These are phyloP conservation scores for Typhlichthys eigenmanni DNA, from an alignment of 2,797 vertebrate species.

Conservation along the genomic window DNA sequence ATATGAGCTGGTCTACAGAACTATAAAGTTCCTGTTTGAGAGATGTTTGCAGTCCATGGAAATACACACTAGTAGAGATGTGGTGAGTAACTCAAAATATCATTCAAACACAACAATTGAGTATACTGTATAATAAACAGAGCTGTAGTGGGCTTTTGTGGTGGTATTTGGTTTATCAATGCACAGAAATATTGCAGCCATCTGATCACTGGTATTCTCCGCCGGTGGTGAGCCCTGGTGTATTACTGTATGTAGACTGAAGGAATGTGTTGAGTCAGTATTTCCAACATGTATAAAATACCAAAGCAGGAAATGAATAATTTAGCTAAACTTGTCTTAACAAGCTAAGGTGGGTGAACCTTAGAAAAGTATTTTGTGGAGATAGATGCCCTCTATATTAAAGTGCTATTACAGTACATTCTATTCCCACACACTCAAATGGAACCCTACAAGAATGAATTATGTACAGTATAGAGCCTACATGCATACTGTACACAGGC, in stretches of 20 bases:
- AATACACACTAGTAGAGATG: slow-evolving; percentile 12
- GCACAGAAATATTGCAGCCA: no score
- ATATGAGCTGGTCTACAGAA: slow-evolving; percentile 89
- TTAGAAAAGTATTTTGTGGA: background rate
- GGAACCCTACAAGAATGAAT: no score
- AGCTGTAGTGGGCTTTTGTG: slow-evolving; percentile 10
- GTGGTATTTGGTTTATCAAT: slow-evolving; percentile 14
- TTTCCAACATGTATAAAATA: background rate
- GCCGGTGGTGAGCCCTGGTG: no score
- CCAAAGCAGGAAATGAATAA: slow-evolving; percentile 6
- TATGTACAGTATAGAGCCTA: no score
- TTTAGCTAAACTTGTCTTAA: background rate
- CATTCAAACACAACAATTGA: background rate
- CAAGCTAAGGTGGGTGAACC: background rate
- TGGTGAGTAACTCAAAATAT: slow-evolving; percentile 52
- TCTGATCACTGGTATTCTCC: no score
- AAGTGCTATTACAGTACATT: no score
- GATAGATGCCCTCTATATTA: background rate
- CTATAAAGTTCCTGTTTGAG: slow-evolving; percentile 85
- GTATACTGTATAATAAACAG: slow-evolving; percentile 1
- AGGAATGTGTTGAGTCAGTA: slow-evolving; percentile 1
- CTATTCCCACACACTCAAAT: no score
- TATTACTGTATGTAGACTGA: background rate
- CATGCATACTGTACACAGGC: no score
- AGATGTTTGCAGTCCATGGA: slow-evolving; percentile 78